Conservation (phyloP, 2,888 invertebrate species). For the Sacculina carcini region DNA sequence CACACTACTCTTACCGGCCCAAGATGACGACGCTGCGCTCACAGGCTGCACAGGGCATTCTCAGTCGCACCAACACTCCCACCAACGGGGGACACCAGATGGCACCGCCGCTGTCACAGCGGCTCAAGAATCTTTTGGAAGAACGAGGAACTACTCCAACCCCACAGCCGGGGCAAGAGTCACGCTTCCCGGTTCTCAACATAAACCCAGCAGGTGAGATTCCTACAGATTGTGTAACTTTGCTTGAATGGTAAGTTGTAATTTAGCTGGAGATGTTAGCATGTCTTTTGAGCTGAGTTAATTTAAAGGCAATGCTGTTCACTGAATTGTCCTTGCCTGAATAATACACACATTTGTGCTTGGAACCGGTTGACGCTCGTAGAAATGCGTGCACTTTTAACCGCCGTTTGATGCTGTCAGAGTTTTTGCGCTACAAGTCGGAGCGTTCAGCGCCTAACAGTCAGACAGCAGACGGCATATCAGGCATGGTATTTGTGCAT, state of each 20-base stretch:
- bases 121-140: slow-evolving; percentile 54
- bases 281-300: too few species aligned
- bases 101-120: slow-evolving; percentile 32
- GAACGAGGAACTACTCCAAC: slow-evolving; percentile 12
- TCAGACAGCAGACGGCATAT: slow-evolving; percentile 30
- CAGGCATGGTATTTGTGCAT: slow-evolving; percentile 59
- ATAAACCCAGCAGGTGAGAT: slow-evolving; percentile 63
- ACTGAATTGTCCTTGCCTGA: too few species aligned
- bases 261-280: too few species aligned
- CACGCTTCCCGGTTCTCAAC: slow-evolving; percentile 26
- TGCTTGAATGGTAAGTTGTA: neutral
- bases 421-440: slow-evolving; percentile 13
- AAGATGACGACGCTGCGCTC: slow-evolving; percentile 24
- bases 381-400: too few species aligned
- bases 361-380: too few species aligned
- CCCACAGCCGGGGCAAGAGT: slow-evolving; percentile 7
- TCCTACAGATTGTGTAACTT: too few species aligned
- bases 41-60: slow-evolving; percentile 19
- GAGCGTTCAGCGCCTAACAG: slow-evolving; percentile 6
- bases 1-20: slow-evolving; percentile 29
- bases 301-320: too few species aligned
- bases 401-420: slow-evolving; percentile 5
- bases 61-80: slow-evolving; percentile 19
- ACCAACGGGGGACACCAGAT: slow-evolving; percentile 12
- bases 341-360: too few species aligned